Conservation (phyloP, 1,140 invertebrate species). For the Bombus haemorrhoidalis region DNA sequence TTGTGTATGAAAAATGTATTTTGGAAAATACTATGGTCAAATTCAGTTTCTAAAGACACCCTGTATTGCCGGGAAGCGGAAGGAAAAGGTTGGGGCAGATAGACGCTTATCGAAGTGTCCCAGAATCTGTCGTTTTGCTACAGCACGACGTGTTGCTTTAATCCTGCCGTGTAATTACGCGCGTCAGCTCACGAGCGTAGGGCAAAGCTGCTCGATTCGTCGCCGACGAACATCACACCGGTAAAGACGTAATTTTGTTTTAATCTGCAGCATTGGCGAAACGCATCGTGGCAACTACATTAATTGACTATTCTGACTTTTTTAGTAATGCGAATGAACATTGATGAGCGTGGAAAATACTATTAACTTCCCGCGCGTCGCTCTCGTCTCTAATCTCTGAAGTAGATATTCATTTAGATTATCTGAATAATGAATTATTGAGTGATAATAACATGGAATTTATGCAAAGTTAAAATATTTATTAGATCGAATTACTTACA, state of each 20-base stretch:
- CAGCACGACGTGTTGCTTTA: slow-evolving; percentile 23
- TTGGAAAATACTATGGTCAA: not conserved
- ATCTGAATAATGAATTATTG: too few species aligned
- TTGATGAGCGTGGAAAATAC: not conserved
- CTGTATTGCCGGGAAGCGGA: not conserved
- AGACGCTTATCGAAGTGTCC: slow-evolving; percentile 22
- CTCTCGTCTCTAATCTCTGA: not conserved
- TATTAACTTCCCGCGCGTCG: not conserved
- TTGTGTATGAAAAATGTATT: too few species aligned
- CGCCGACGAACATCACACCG: too few species aligned
- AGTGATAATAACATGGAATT: too few species aligned
- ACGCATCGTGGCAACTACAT: not conserved
- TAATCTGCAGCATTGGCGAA: not conserved
- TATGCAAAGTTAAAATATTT: too few species aligned
- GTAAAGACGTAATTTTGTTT: slow-evolving; percentile 23
- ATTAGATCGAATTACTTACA: too few species aligned
- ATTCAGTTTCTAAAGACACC: not conserved
- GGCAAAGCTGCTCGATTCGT: slow-evolving; percentile 25
- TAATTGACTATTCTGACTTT: slow-evolving; percentile 12
- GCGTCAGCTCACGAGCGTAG: slow-evolving; percentile 16
- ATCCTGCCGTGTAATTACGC: slow-evolving; percentile 24
- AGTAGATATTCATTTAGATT: not conserved
- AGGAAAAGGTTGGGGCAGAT: not conserved
- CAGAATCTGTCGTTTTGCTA: slow-evolving; percentile 14
- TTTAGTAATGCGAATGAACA: slow-evolving; percentile 8